phyloP scores from a whole-genome alignment of 2,113 vertebrate genomes.

The Promerops cafer region DNA sequence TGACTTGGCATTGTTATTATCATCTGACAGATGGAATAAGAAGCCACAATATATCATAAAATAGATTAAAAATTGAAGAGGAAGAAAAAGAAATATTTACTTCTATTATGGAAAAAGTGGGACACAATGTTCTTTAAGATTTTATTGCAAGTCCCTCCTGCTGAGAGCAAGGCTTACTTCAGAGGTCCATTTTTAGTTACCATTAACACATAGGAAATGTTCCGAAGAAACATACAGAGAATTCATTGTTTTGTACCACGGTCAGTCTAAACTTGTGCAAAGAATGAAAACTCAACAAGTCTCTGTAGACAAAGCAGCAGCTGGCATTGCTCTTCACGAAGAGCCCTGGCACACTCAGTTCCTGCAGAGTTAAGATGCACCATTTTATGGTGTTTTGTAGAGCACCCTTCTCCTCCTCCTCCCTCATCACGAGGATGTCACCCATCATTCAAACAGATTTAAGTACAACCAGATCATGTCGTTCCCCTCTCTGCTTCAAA shows the following conservation, averaged over 20 bases:
- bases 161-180: conserved; percentile 2
- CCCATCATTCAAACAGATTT: background rate
- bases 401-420: background rate
- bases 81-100: background rate
- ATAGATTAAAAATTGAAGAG: background rate
- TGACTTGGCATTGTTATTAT: background rate
- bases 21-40: background rate
- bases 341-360: background rate
- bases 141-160: background rate
- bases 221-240: conserved; percentile 19
- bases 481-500: background rate
- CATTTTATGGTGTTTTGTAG: background rate
- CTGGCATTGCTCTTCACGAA: conserved; percentile 20
- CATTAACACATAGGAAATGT: conserved; percentile 17
- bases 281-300: conserved; percentile 53
- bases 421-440: background rate
- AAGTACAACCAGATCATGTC: background rate
- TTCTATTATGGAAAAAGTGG: background rate
- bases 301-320: conserved; percentile 34
- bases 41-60: background rate
- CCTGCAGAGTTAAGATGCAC: background rate
- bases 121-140: conserved; percentile 24
- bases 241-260: conserved; percentile 23
- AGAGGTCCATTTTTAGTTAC: conserved; percentile 31
- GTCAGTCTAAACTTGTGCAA: conserved; percentile 26